Evolutionary conservation across 2,113 vertebrate species (phyloP).

Genomic region (Corythornis vintsioides): DNA sequence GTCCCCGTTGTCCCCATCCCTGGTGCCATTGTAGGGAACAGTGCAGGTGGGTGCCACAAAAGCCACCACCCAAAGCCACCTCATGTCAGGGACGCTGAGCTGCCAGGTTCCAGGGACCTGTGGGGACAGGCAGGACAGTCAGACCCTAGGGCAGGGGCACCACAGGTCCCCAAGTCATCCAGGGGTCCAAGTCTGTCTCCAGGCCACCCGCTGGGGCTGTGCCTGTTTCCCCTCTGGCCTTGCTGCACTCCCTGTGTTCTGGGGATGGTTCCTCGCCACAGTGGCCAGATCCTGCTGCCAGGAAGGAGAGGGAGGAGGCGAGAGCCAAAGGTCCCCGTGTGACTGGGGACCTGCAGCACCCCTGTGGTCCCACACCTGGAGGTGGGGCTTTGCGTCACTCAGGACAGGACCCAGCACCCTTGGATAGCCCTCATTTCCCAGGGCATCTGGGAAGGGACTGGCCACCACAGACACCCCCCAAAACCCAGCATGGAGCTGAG

Average conservation of each 20-base stretch:
- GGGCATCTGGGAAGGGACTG: not conserved
- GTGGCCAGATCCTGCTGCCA: not conserved
- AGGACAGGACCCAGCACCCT: not conserved
- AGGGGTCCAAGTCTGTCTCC: not conserved
- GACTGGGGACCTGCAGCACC: not conserved
- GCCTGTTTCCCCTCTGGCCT: not conserved
- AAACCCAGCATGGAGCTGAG: not conserved
- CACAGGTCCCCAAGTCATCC: rapidly evolving
- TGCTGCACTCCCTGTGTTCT: not conserved
- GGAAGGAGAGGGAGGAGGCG: not conserved
- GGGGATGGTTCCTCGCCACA: not conserved
- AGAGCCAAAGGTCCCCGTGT: not conserved
- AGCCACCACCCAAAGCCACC: conserved; percentile 49
- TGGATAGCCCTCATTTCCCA: not conserved
- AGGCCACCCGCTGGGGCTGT: rapidly evolving
- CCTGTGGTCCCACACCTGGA: not conserved
- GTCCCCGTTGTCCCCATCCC: not conserved
- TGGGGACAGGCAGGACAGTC: not conserved
- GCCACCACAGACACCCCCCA: not conserved
- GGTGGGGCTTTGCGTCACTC: rapidly evolving
- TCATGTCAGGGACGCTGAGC: not conserved
- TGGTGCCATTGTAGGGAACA: not conserved
- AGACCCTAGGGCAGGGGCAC: not conserved
- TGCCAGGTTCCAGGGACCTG: not conserved
- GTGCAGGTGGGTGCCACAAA: not conserved